Base-by-base conservation (phyloP, 2,888 invertebrate genomes). In the Drosophila merina region DNA sequence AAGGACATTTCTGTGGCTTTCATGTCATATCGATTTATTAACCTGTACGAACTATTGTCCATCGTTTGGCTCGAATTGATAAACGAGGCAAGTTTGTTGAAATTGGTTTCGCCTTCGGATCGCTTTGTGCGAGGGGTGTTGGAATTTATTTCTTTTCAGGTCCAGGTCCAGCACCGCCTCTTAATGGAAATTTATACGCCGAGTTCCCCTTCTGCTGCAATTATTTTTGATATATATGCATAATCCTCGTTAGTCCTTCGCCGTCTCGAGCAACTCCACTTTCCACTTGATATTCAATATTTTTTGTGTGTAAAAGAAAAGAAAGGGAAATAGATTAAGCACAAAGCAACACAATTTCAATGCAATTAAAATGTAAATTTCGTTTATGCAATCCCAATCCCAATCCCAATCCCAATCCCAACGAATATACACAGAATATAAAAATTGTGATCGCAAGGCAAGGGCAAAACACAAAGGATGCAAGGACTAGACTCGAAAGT, bases 281-380 rank as follows among this genome's bases (percentile, higher is more conserved):
- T 14, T 20, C 57, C 71, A 77, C 70, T 88, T 86, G 86, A 83
- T 83, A 88, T 88, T 83, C 82, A 83, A 83, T 88, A 88, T 83
- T 82, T 85, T 58, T 51, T 42, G 36, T 51, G 40, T n/a, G 31
- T 10, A 12, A 10, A 10, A 62, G 54, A 81, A 78, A 48, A 8
- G 47, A 31, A 60, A 62, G 5, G 71, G 60, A 81, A 85, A 81
- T 86, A 72, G 88, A 88, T 83, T 75, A 86, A 79, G 75, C 69
- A 67, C 80, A 64, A 66, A 64, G 56, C 58, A 62, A 56, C 60
- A 74, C 84, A 88, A 86, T 80, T 89, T 86, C 81, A 79, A 86
- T 86, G 81, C 89, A 86, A 86, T 89, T 88, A 86, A 86, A 88
- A 89, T 86, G 88, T 76, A 86, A 88, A 86, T 89, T 86, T 72